phyloP scores from a whole-genome alignment of 2,113 vertebrate genomes.

The Elanus axillaris region DNA sequence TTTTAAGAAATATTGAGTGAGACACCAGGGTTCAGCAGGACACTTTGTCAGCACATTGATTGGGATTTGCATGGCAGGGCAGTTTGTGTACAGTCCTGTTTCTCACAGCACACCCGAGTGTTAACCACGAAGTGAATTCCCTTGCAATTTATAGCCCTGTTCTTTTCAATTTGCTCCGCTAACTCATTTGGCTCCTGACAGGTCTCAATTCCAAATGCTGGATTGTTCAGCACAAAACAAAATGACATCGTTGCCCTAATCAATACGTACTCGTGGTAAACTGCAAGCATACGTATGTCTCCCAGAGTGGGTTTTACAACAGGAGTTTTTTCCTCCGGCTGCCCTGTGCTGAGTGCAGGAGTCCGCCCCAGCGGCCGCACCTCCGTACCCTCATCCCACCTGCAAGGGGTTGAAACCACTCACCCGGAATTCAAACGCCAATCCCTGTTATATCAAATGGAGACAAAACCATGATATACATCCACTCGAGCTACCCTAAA shows the following conservation, averaged over 20 bases:
- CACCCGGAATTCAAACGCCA: not conserved
- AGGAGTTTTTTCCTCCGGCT: not conserved
- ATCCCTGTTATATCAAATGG: accelerated
- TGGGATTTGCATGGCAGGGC: not conserved
- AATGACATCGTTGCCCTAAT: not conserved
- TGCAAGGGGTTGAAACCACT: not conserved
- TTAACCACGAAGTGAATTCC: not conserved
- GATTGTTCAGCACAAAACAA: not conserved
- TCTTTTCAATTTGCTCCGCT: not conserved
- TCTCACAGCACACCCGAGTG: not conserved
- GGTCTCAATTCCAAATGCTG: not conserved
- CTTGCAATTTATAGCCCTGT: not conserved
- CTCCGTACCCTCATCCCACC: not conserved
- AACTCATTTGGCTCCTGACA: not conserved
- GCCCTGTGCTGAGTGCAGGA: not conserved
- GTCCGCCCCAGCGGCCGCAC: accelerated
- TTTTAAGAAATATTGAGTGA: not conserved
- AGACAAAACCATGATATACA: not conserved
- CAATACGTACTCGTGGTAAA: not conserved
- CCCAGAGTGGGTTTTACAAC: not conserved
- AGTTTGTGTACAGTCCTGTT: not conserved
- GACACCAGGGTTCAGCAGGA: not conserved
- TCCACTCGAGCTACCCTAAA: not conserved
- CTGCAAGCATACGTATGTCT: not conserved
- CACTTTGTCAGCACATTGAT: not conserved